phyloP scores from a whole-genome alignment of 2,888 invertebrate species.

The Selenia dentaria region DNA sequence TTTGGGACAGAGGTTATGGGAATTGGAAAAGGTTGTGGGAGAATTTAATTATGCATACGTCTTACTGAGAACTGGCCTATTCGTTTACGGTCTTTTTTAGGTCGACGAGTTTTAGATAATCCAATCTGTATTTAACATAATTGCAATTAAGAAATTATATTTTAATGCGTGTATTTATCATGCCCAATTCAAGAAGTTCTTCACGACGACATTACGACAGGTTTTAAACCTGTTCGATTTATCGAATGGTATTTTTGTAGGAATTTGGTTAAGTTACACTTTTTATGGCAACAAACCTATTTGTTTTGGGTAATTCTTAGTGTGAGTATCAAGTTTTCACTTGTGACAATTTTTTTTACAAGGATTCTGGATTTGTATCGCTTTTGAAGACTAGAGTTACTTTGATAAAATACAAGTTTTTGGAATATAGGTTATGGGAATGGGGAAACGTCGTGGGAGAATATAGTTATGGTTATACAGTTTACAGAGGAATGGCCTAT shows the following conservation, averaged over 20 bases:
- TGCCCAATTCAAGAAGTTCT: constrained; percentile 42
- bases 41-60: no score
- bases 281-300: constrained; percentile 59
- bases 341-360: constrained; percentile 45
- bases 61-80: no score
- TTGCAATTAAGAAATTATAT: no score
- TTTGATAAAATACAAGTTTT: constrained; percentile 39
- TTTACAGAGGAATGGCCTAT: no score
- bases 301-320: constrained; percentile 30
- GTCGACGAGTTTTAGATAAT: no score
- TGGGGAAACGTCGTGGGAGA: constrained; percentile 13
- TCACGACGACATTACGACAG: constrained; percentile 46
- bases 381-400: constrained; percentile 3
- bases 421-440: constrained; percentile 49
- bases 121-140: no score
- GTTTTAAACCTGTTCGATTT: constrained; percentile 45
- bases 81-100: no score
- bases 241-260: constrained; percentile 43
- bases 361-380: constrained; percentile 33
- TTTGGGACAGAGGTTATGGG: constrained; percentile 46
- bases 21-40: constrained; percentile 29
- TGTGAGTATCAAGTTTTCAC: constrained; percentile 41
- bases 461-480: no score
- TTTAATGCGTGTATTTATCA: no score
- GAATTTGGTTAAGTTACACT: constrained; percentile 45